Evolutionary conservation across 1,140 invertebrate species (phyloP).

Genomic region (Mycetomoellerius zeteki): DNA sequence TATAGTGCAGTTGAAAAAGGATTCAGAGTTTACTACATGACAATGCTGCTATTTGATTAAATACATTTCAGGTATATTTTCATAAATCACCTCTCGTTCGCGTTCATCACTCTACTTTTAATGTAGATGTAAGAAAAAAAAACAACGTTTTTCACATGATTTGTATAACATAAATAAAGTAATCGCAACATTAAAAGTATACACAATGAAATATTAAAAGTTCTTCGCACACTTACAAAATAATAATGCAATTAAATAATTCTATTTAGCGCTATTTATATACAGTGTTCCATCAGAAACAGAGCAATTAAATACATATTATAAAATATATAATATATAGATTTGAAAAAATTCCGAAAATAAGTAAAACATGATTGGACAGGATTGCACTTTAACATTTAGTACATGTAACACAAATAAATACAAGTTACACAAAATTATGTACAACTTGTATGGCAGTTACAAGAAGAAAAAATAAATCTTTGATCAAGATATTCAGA

Average conservation of each 20-base stretch:
- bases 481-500: not conserved
- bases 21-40: slow-evolving; percentile 31
- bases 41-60: slow-evolving; percentile 58
- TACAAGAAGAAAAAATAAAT: not conserved
- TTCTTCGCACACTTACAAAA: slow-evolving; percentile 36
- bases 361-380: not conserved
- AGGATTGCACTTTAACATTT: not conserved
- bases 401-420: not conserved
- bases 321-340: not conserved
- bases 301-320: slow-evolving; percentile 23
- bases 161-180: slow-evolving; percentile 31
- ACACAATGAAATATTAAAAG: slow-evolving; percentile 14
- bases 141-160: slow-evolving; percentile 11
- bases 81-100: slow-evolving; percentile 45
- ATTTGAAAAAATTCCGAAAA: slow-evolving; percentile 6
- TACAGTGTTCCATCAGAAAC: slow-evolving; percentile 27
- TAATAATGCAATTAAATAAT: slow-evolving; percentile 43
- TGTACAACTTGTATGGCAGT: not conserved
- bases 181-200: slow-evolving; percentile 4
- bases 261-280: slow-evolving; percentile 44
- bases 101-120: slow-evolving; percentile 10
- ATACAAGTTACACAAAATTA: slow-evolving; percentile 11
- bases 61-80: slow-evolving; percentile 64
- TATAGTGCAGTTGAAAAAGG: slow-evolving; percentile 66
- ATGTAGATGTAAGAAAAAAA: slow-evolving; percentile 12